Base-by-base conservation (phyloP, 35 echinoderm and acorn worm species). In the Diadema setosum region DNA sequence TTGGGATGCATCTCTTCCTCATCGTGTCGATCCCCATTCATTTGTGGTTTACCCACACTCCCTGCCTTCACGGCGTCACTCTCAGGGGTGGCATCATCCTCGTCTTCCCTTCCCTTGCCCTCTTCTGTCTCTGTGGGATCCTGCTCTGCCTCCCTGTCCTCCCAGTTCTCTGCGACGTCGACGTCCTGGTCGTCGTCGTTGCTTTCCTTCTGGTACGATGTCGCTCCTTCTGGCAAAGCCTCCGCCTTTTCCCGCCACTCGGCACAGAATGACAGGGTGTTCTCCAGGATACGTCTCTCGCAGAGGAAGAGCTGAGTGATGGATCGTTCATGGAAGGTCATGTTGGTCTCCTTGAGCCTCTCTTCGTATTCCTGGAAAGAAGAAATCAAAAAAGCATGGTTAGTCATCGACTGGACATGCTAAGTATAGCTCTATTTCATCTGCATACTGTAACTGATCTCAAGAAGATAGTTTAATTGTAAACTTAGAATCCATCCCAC, bases 261-360 rank as follows among this genome's bases (percentile, higher is more conserved):
- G 58, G 81, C 82, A 24, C 84, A 83, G 59, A 92, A 83, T 50
- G 89, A 69, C 9, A 94, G 84, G 4, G 89, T 82, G 59, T 94
- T 91, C 25, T 94, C 57, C 20, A 98, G 65, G 27, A 94, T 94
- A 48, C 76, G 44, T 75, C 88, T 94, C 74, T 98, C 96, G 18
- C 49, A 76, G 36, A 91, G 76, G 4, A 50, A 39, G 29, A 94
- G 86, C 39, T 90, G 85, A 16, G 92, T 83, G 92, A 86, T 35
- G 86, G 86, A 15, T 64, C 87, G 76, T 39, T 94, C 81, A 6
- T 20, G 60, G 17, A 65, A 73, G 32, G 73, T 81, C 4, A 96
- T 65, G 5, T 89, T 58, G 1, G 39, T 64, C 15, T 92, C 70
- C 23, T 87, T 63, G 44, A 83, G 45, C 9, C 52, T 50, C 50